Percentiles rank a stretch among this genome's conserved stretches.
Conservation (phyloP, 1,140 invertebrate species). For the Camponotus pennsylvanicus region DNA sequence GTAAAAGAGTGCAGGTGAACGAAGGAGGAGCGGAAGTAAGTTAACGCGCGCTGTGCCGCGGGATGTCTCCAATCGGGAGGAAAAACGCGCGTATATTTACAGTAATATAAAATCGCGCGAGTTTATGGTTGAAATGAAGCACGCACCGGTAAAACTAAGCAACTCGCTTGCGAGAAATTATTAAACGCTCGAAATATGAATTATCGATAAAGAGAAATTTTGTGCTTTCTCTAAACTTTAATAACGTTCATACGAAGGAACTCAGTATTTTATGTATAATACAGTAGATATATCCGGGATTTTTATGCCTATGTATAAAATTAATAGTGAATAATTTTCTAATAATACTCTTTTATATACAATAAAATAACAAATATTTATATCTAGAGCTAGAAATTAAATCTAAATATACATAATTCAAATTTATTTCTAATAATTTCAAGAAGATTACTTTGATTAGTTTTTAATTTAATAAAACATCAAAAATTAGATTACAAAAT, state of each 20-base stretch:
- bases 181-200: constrained; percentile 73
- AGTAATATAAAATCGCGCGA: constrained; percentile 66
- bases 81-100: constrained; percentile 50
- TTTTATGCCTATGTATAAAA: neutral
- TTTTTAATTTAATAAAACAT: neutral
- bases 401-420: neutral
- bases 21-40: constrained; percentile 42
- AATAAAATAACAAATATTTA: neutral
- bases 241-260: neutral
- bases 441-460: no score
- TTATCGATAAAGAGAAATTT: constrained; percentile 68
- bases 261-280: neutral
- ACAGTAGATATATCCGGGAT: neutral
- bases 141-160: constrained; percentile 62
- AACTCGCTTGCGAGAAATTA: constrained; percentile 66
- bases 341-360: neutral
- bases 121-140: constrained; percentile 72
- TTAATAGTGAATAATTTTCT: neutral
- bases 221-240: neutral
- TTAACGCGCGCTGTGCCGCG: constrained; percentile 3
- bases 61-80: constrained; percentile 55
- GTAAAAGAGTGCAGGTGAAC: constrained; percentile 47
- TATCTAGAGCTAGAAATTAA: neutral
- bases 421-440: neutral
- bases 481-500: neutral